phyloP scores from a whole-genome alignment of 2,888 invertebrate genomes.

The Hirtodrosophila confusa region DNA sequence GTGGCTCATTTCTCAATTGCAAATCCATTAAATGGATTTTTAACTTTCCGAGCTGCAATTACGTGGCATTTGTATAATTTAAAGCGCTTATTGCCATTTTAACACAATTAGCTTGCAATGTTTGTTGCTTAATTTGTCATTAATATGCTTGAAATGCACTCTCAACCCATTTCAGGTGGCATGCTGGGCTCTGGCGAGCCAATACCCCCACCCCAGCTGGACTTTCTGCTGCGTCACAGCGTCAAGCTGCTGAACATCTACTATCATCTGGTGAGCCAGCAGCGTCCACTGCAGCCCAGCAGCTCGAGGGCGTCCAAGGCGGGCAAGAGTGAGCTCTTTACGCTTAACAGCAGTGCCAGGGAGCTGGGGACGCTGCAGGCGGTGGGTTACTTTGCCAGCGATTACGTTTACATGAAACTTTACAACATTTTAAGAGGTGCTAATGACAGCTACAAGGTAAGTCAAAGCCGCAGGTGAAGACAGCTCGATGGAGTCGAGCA shows the following conservation, averaged over 20 bases:
- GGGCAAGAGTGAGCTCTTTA: constrained; percentile 80
- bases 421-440: constrained; percentile 92
- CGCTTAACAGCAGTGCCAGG: constrained; percentile 50
- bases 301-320: constrained; percentile 63
- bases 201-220: constrained; percentile 53
- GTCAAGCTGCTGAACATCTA: constrained; percentile 84
- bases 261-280: constrained; percentile 83
- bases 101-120: constrained; percentile 63
- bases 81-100: constrained; percentile 52
- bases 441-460: constrained; percentile 94
- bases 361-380: constrained; percentile 78
- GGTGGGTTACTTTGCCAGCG: constrained; percentile 87
- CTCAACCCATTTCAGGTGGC: constrained; percentile 50
- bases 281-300: constrained; percentile 76
- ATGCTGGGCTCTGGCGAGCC: constrained; percentile 59
- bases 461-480: constrained; percentile 57
- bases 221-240: constrained; percentile 81
- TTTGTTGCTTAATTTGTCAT: constrained; percentile 61
- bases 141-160: constrained; percentile 46
- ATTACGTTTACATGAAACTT: constrained; percentile 93
- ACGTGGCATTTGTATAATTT: constrained; percentile 60
- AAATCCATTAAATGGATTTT: constrained; percentile 70
- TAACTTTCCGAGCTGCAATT: constrained; percentile 62
- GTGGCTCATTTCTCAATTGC: constrained; percentile 24
- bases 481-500: constrained; percentile 24